Conservation (phyloP, 1,140 invertebrate genomes). For the Zophobas morio region DNA sequence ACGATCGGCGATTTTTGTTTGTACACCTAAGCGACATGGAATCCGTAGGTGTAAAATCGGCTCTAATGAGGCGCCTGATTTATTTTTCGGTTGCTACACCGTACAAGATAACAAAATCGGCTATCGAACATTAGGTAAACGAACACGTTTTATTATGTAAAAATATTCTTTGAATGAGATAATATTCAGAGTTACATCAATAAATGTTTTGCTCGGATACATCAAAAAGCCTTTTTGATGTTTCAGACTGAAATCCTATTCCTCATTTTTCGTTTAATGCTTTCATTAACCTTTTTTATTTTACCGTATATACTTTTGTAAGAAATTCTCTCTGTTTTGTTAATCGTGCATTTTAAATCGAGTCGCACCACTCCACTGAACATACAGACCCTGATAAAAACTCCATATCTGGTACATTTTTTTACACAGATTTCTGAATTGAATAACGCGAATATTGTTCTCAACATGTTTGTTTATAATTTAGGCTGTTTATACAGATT, state of each 20-base stretch:
- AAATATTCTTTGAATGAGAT: slow-evolving; percentile 2
- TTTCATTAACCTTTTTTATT: slow-evolving; percentile 25
- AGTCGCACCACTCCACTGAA: background rate
- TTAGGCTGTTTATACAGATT: background rate
- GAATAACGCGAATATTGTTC: background rate
- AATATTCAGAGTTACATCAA: slow-evolving; percentile 1
- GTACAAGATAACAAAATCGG: slow-evolving; percentile 18
- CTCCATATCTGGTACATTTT: background rate
- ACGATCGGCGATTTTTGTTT: slow-evolving; percentile 1
- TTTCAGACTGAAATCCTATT: background rate
- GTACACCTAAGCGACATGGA: slow-evolving; percentile 12
- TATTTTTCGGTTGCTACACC: slow-evolving; percentile 3
- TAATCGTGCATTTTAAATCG: background rate
- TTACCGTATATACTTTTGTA: background rate
- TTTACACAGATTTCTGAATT: background rate
- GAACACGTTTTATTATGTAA: background rate
- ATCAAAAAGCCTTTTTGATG: slow-evolving; percentile 17
- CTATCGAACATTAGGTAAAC: background rate
- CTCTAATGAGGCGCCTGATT: slow-evolving; percentile 21
- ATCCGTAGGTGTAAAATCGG: slow-evolving; percentile 27
- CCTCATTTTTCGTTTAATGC: slow-evolving; percentile 2
- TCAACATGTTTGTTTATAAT: background rate
- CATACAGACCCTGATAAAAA: too few relatives aligned
- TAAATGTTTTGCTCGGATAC: background rate
- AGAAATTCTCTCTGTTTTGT: background rate